Evolutionary conservation across 2,888 invertebrate genomes (phyloP).

Genomic region (Galeopsomyia nigrocyanea): DNA sequence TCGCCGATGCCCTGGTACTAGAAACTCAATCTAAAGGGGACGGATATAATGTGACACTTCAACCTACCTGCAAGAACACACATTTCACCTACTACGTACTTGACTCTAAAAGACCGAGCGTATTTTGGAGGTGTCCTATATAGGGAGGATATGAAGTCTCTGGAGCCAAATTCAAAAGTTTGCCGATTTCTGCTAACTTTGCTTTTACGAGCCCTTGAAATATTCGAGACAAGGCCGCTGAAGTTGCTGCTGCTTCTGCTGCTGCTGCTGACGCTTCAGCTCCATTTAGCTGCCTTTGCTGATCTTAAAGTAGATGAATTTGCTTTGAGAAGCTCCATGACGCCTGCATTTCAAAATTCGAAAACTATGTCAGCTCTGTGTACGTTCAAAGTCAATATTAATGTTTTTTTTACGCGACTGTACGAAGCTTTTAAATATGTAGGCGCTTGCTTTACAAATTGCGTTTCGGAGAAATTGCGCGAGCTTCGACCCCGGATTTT

Average conservation of each 20-base stretch:
- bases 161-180: constrained; percentile 47
- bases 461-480: too few relatives aligned
- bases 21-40: constrained; percentile 66
- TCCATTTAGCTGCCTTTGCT: constrained; percentile 36
- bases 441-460: too few relatives aligned
- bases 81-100: constrained; percentile 46
- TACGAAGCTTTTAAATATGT: too few relatives aligned
- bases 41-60: constrained; percentile 66
- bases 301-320: constrained; percentile 48
- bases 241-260: constrained; percentile 33
- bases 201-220: constrained; percentile 39
- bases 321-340: constrained; percentile 49
- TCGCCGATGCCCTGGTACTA: constrained; percentile 47
- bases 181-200: constrained; percentile 43
- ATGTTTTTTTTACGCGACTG: too few relatives aligned
- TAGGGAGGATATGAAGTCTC: constrained; percentile 48
- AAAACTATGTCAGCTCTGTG: constrained; percentile 6
- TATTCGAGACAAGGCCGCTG: constrained; percentile 41
- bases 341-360: constrained; percentile 35
- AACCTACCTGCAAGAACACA: constrained; percentile 54
- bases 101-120: constrained; percentile 49
- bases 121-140: constrained; percentile 49
- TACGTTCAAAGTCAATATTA: too few relatives aligned
- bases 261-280: constrained; percentile 32
- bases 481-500: too few relatives aligned